Conservation (phyloP, 1,140 invertebrate genomes). For the Micrasema minimum region DNA sequence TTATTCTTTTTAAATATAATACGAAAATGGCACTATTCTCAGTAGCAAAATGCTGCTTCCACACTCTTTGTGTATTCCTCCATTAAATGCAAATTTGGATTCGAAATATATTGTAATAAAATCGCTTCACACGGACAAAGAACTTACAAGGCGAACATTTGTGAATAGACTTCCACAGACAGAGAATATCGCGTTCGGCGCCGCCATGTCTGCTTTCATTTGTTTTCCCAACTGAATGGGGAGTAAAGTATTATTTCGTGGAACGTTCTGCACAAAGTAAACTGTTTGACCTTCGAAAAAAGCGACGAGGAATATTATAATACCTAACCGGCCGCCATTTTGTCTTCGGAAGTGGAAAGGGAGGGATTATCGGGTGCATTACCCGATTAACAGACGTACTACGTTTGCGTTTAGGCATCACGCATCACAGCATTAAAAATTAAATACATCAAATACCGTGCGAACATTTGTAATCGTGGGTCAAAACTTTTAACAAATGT, state of each 20-base stretch:
- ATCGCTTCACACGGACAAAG: not conserved
- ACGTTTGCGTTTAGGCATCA: too few relatives aligned
- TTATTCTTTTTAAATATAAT: too few relatives aligned
- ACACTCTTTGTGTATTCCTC: too few relatives aligned
- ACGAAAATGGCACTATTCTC: too few relatives aligned
- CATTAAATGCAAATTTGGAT: too few relatives aligned
- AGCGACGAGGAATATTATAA: not conserved
- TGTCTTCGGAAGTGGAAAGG: not conserved
- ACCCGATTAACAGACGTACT: too few relatives aligned
- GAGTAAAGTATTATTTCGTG: not conserved
- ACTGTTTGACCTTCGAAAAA: constrained; percentile 20
- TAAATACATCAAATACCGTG: too few relatives aligned
- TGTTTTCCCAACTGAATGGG: constrained; percentile 21
- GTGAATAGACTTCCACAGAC: not conserved
- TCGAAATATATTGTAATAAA: too few relatives aligned
- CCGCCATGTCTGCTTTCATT: constrained; percentile 29
- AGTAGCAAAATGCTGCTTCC: not conserved
- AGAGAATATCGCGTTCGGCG: constrained; percentile 8
- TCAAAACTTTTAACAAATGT: too few relatives aligned
- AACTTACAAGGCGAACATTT: constrained; percentile 1
- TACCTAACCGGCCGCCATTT: constrained; percentile 10
- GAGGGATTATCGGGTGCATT: too few relatives aligned
- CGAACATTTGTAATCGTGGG: too few relatives aligned
- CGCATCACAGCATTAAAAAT: too few relatives aligned
- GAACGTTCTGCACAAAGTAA: constrained; percentile 4